Conservation (phyloP, 2,113 vertebrate genomes). For the Tychaedon coryphoeus region DNA sequence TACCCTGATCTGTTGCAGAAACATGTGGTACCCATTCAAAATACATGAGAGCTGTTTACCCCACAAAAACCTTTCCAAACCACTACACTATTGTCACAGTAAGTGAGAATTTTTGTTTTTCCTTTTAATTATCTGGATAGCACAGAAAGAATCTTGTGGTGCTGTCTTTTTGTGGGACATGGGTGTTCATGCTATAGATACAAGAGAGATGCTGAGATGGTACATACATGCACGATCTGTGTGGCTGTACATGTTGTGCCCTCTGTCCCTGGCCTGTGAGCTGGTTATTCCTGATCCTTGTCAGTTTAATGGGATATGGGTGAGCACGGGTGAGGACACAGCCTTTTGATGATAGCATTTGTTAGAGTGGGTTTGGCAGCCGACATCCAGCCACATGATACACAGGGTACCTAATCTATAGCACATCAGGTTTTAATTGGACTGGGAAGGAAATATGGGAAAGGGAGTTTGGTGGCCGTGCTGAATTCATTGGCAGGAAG, state of each 20-base stretch:
- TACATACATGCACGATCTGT: not conserved
- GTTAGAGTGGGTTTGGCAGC: not conserved
- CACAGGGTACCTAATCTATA: not conserved
- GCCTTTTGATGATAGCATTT: not conserved
- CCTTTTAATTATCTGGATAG: not conserved
- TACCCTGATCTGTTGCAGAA: slow-evolving; percentile 75
- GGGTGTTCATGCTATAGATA: not conserved
- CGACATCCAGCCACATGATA: not conserved
- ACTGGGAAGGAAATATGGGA: not conserved
- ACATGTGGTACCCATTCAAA: slow-evolving; percentile 82
- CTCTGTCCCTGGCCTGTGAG: not conserved
- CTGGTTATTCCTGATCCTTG: not conserved
- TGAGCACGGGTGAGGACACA: not conserved
- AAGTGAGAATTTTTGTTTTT: slow-evolving; percentile 65
- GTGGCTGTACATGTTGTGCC: not conserved
- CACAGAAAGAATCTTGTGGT: not conserved
- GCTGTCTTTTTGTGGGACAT: not conserved
- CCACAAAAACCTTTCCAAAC: slow-evolving; percentile 97
- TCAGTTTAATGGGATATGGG: rapidly evolving
- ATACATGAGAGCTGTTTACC: slow-evolving; percentile 88
- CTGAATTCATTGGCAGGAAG: not conserved
- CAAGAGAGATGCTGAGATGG: not conserved
- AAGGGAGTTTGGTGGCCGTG: rapidly evolving
- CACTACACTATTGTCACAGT: slow-evolving; percentile 96
- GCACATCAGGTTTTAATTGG: not conserved